A percentile compares a stretch with the other conserved stretches of the same genome.
Conservation (phyloP, 2,113 vertebrate species). For the Petrocephalus zakoni region DNA sequence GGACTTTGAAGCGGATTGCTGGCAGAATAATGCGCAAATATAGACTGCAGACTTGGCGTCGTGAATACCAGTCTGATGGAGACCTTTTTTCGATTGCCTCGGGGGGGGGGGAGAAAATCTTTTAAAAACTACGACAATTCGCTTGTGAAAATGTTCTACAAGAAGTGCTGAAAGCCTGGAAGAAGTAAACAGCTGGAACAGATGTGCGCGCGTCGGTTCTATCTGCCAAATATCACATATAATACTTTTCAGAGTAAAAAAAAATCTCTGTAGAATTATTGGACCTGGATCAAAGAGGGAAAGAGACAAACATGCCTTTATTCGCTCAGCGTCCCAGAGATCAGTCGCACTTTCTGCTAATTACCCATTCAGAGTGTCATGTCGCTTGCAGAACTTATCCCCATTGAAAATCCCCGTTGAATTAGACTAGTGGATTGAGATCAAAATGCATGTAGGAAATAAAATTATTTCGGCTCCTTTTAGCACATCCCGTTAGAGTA, state of each 20-base stretch:
- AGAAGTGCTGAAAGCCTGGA: background rate
- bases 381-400: background rate
- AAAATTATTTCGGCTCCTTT: background rate
- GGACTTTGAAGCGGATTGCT: background rate
- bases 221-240: background rate
- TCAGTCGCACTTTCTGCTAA: background rate
- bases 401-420: background rate
- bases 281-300: background rate
- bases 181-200: background rate
- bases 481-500: background rate
- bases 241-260: background rate
- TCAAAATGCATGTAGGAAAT: conserved; percentile 1
- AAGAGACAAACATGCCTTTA: background rate
- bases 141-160: background rate
- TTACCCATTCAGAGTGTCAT: background rate
- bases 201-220: background rate
- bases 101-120: background rate
- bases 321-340: background rate
- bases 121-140: background rate
- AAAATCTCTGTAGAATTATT: background rate
- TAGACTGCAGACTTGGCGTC: background rate
- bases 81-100: background rate
- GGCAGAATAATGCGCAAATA: background rate
- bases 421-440: background rate
- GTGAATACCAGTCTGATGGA: background rate